Evolutionary conservation across 2,113 vertebrate species (phyloP).

Genomic region (Heteronetta atricapilla): DNA sequence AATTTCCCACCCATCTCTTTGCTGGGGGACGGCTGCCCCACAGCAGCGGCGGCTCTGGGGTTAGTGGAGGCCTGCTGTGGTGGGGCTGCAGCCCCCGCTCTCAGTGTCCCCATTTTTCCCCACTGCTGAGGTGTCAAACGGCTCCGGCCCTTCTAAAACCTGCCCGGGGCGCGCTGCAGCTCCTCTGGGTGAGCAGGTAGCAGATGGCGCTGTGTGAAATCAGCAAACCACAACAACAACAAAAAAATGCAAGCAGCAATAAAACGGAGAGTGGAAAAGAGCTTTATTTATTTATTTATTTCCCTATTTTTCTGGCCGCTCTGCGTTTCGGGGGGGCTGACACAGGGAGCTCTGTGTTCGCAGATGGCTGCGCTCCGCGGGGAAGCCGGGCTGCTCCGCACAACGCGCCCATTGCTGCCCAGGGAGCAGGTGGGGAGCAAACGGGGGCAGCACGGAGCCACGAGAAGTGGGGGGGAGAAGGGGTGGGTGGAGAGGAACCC

Average conservation of each 20-base stretch:
- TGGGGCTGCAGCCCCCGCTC: accelerated
- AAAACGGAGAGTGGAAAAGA: background rate
- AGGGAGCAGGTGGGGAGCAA: constrained; percentile 34
- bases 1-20: background rate
- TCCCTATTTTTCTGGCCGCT: background rate
- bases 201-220: background rate
- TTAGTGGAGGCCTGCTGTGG: background rate
- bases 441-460: background rate
- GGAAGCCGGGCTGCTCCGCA: background rate
- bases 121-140: no score
- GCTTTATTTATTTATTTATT: no score
- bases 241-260: background rate
- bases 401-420: background rate
- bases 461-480: background rate
- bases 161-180: background rate
- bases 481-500: background rate
- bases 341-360: background rate
- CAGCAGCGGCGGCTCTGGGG: background rate
- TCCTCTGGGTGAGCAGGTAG: background rate
- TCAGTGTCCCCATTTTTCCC: accelerated
- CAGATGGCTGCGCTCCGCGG: background rate
- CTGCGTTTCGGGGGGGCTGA: background rate
- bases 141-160: background rate
- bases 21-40: background rate
- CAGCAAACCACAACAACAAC: background rate